Evolutionary conservation across 2,888 invertebrate genomes (phyloP).

Genomic region (Bombyx huttoni): DNA sequence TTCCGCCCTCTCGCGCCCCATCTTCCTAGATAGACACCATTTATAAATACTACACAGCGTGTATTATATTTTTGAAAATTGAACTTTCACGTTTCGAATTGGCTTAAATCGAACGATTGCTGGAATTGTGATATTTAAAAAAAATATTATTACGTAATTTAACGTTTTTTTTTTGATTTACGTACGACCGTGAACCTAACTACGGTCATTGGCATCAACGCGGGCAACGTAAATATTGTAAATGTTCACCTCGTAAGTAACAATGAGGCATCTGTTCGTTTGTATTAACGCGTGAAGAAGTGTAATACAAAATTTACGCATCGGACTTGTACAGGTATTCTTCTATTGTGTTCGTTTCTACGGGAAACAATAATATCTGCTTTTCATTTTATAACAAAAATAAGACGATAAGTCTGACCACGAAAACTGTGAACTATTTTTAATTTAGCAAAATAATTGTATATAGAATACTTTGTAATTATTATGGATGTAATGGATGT

Average conservation of each 20-base stretch:
- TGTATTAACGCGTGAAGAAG: background rate
- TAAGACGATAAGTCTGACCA: too few species aligned
- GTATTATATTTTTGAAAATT: slow-evolving; percentile 50
- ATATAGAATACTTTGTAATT: too few species aligned
- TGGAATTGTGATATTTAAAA: background rate
- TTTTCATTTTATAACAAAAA: too few species aligned
- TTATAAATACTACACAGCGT: slow-evolving; percentile 33
- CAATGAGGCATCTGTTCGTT: slow-evolving; percentile 18
- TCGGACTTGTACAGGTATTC: too few species aligned
- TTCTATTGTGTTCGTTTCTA: too few species aligned
- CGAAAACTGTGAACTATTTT: too few species aligned
- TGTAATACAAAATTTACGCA: too few species aligned
- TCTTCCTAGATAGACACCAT: slow-evolving; percentile 26
- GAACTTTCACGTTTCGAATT: background rate
- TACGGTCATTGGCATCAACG: slow-evolving; percentile 65
- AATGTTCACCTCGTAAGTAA: slow-evolving; percentile 50
- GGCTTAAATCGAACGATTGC: slow-evolving; percentile 4
- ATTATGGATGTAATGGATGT: too few species aligned
- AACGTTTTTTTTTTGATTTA: slow-evolving; percentile 14
- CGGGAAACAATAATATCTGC: too few species aligned
- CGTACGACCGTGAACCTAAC: slow-evolving; percentile 64
- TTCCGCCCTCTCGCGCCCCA: slow-evolving; percentile 29
- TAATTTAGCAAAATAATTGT: too few species aligned
- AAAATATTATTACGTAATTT: background rate
- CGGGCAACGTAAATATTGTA: slow-evolving; percentile 35